Evolutionary conservation across 2,888 invertebrate species (phyloP).

Genomic region (Malacosoma neustria): DNA sequence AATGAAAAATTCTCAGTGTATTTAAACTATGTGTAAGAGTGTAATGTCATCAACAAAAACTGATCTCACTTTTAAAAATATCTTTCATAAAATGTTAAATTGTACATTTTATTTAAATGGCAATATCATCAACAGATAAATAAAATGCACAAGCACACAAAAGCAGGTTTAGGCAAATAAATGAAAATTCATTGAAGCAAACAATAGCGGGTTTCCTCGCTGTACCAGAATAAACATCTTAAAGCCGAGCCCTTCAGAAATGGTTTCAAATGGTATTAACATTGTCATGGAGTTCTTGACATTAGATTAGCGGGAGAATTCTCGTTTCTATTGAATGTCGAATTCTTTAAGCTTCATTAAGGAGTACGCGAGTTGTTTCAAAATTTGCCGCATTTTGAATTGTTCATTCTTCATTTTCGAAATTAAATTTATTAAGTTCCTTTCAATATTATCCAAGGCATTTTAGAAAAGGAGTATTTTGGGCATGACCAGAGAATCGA

Average conservation of each 20-base stretch:
- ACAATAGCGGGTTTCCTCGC: conserved; percentile 32
- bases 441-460: no score
- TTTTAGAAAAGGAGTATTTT: no score
- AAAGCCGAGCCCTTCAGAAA: conserved; percentile 19
- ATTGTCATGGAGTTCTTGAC: conserved; percentile 24
- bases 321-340: conserved; percentile 18
- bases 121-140: conserved; percentile 9
- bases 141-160: conserved; percentile 24
- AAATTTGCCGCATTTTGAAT: background rate
- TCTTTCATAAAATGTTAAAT: no score
- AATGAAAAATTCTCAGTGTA: no score
- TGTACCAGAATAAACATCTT: conserved; percentile 40
- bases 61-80: no score
- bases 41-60: no score
- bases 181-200: conserved; percentile 43
- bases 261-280: conserved; percentile 30
- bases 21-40: no score
- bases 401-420: conserved; percentile 1
- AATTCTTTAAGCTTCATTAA: conserved; percentile 15
- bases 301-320: conserved; percentile 25
- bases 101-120: conserved; percentile 16
- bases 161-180: conserved; percentile 32
- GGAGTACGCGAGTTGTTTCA: conserved; percentile 1
- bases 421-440: no score
- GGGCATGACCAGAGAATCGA: no score